These are phyloP conservation scores for Sinonovacula constricta DNA, from an alignment of 1,140 invertebrate genomes.

Conservation along the genomic window DNA sequence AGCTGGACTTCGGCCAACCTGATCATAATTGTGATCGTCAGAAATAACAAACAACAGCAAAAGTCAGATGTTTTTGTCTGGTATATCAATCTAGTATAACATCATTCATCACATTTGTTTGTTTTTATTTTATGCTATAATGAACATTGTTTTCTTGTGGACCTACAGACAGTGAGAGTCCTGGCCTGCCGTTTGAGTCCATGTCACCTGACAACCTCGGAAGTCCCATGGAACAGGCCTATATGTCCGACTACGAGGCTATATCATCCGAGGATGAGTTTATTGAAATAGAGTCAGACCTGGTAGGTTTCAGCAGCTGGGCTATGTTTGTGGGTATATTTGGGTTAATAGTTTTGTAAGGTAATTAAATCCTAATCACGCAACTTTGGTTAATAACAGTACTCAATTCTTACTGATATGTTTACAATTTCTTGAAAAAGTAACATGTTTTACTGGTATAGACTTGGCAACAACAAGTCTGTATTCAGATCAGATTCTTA, in stretches of 20 bases:
- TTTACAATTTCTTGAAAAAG: neutral
- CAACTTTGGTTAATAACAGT: neutral
- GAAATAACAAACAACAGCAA: too few relatives aligned
- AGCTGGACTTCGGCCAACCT: too few relatives aligned
- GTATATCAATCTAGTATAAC: too few relatives aligned
- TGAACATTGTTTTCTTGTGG: too few relatives aligned
- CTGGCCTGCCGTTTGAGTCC: conserved; percentile 36
- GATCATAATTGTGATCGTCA: too few relatives aligned
- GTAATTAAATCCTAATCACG: too few relatives aligned
- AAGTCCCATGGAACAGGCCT: conserved; percentile 31
- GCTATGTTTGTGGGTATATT: neutral
- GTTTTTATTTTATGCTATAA: too few relatives aligned
- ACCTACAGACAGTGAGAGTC: too few relatives aligned
- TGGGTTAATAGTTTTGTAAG: too few relatives aligned
- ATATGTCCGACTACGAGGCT: conserved; percentile 71
- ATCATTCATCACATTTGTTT: too few relatives aligned
- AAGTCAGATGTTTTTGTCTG: too few relatives aligned
- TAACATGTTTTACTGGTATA: neutral
- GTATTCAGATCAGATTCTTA: neutral
- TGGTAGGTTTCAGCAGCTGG: conserved; percentile 15
- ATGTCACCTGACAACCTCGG: conserved; percentile 48
- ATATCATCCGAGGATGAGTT: conserved; percentile 76
- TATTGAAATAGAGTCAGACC: conserved; percentile 54
- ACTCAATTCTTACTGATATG: neutral
- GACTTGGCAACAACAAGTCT: neutral